Conservation (phyloP, 1,140 invertebrate species). For the Tribolium castaneum region DNA sequence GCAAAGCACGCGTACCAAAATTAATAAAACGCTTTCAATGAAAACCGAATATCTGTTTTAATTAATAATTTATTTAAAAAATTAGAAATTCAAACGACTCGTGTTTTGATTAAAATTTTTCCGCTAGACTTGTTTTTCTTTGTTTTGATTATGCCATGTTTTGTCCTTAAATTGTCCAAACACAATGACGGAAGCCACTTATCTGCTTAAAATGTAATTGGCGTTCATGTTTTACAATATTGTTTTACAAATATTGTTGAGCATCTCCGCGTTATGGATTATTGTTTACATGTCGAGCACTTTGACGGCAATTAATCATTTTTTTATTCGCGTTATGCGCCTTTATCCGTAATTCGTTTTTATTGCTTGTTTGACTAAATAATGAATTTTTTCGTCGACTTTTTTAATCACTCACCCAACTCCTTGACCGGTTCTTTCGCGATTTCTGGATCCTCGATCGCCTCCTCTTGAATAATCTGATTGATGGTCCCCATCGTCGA, state of each 20-base stretch:
- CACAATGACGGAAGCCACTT: slow-evolving; percentile 21
- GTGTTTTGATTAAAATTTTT: not conserved
- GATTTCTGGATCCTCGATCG: slow-evolving; percentile 40
- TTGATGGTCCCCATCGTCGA: slow-evolving; percentile 69
- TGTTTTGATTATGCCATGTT: not conserved
- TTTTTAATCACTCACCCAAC: slow-evolving; percentile 52
- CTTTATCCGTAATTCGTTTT: slow-evolving; percentile 24
- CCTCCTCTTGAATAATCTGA: slow-evolving; percentile 51
- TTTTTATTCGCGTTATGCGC: slow-evolving; percentile 11
- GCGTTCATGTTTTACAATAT: slow-evolving; percentile 19
- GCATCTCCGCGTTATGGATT: slow-evolving; percentile 1
- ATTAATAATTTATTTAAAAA: not conserved
- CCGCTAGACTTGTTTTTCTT: not conserved
- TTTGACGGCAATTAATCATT: slow-evolving; percentile 32
- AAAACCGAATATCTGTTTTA: not conserved
- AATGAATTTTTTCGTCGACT: not conserved
- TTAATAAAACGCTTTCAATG: not conserved
- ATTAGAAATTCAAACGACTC: not conserved
- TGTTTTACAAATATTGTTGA: slow-evolving; percentile 26
- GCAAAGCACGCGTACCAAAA: not conserved
- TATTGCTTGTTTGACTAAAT: slow-evolving; percentile 1
- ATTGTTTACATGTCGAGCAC: slow-evolving; percentile 27
- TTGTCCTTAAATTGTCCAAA: not conserved
- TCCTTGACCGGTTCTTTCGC: slow-evolving; percentile 35
- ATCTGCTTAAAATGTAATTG: slow-evolving; percentile 29